Conservation (phyloP, 2,888 invertebrate genomes). For the Ceriagrion tenellum region DNA sequence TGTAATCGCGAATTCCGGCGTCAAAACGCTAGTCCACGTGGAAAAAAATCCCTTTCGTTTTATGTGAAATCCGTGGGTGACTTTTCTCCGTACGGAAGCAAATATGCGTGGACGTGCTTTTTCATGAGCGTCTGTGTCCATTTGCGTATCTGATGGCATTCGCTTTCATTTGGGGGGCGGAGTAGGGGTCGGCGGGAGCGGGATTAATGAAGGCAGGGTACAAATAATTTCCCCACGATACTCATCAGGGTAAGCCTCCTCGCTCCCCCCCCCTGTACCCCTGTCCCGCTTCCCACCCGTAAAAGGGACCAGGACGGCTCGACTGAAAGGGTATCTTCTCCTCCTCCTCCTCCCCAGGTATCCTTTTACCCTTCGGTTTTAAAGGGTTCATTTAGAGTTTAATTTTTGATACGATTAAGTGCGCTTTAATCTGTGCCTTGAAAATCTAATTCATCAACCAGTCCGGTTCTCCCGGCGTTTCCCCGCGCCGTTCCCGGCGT, state of each 20-base stretch:
- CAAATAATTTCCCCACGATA: conserved; percentile 15
- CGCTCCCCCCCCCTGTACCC: background rate
- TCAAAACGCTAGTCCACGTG: background rate
- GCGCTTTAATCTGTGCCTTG: conserved; percentile 31
- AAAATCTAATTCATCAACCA: conserved; percentile 8
- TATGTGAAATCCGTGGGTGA: background rate
- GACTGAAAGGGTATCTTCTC: background rate
- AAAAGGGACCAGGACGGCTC: background rate
- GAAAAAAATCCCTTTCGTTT: background rate
- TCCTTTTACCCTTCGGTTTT: background rate
- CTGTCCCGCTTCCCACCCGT: background rate
- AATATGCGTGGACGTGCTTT: background rate
- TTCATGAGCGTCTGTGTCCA: conserved; percentile 3
- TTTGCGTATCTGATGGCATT: conserved; percentile 15
- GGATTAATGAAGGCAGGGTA: conserved; percentile 11
- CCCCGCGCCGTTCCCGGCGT: background rate
- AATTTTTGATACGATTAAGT: conserved; percentile 35
- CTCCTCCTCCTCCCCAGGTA: background rate
- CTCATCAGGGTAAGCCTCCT: background rate
- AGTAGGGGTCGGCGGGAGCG: background rate
- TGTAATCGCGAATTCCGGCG: background rate
- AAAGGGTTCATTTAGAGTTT: conserved; percentile 10
- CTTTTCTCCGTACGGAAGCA: background rate
- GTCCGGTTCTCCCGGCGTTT: background rate
- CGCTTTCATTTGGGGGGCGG: background rate